Conservation (phyloP, 2,113 vertebrate genomes). For the Nesogale talazaci region DNA sequence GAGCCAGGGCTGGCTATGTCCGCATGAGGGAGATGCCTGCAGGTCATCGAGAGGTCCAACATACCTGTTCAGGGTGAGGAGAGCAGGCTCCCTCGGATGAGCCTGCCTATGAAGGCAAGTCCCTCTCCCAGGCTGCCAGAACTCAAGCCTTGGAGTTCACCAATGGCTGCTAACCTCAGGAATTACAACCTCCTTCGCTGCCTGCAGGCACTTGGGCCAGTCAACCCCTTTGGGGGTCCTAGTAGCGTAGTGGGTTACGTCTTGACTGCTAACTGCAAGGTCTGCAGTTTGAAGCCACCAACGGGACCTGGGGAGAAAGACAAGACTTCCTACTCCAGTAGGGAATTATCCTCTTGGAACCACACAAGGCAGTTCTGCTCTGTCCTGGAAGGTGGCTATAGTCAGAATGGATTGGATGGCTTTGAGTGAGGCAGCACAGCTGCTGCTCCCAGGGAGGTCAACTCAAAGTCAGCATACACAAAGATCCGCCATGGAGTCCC, state of each 20-base stretch:
- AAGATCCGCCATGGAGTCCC: neutral
- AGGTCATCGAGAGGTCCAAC: conserved; percentile 66
- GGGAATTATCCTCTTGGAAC: too few species aligned
- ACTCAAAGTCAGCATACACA: neutral
- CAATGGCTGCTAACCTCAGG: neutral
- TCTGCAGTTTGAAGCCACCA: too few species aligned
- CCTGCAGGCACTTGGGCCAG: fast-evolving
- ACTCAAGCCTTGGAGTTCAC: neutral
- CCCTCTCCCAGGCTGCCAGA: conserved; percentile 30
- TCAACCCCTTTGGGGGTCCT: neutral
- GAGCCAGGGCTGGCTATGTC: conserved; percentile 64
- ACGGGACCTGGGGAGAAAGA: too few species aligned
- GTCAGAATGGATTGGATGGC: too few species aligned
- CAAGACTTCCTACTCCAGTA: too few species aligned
- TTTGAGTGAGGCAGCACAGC: too few species aligned
- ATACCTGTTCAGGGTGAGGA: conserved; percentile 1
- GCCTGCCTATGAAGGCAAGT: conserved; percentile 28
- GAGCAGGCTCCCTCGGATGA: conserved; percentile 32
- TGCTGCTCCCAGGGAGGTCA: neutral
- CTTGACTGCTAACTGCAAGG: too few species aligned
- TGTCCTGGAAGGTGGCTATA: too few species aligned
- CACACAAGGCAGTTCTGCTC: too few species aligned
- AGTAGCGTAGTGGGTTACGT: too few species aligned
- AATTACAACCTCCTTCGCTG: neutral
- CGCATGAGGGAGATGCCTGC: conserved; percentile 69